Evolutionary conservation across 2,888 invertebrate species (phyloP), one percentile per base, ranked within the genome.

Genomic region (Drepanosiphum platanoidis): DNA sequence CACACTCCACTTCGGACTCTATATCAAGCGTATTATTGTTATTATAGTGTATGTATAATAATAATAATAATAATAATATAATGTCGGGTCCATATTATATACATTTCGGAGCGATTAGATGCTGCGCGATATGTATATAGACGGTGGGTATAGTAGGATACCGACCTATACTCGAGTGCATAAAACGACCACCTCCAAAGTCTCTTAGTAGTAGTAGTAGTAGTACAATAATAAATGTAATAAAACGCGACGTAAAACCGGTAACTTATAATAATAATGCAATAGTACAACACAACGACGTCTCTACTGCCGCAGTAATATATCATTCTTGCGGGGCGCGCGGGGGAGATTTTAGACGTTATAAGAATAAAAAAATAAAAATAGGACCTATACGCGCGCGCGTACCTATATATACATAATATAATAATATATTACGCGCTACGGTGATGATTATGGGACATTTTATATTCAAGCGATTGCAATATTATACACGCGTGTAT

Each of bases 391-490:
- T 61, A 58, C 5, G 5, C 22, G n/a, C 22, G n/a, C 1, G 3
- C 5, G n/a, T 58, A 22, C 22, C 52, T 18, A 39, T 46, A 46
- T 52, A 52, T 46, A 22, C 22, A 22, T 52, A 9, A 9, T 46
- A 5, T 22, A 52, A 52, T 22, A 52, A 18, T 3, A 13, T 42
- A 52, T n/a, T n/a, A 52, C 9, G 13, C 34, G 5, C 0, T 8
- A 15, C n/a, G n/a, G 0, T 27, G 58, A 75, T 27, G 58, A 68
- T 36, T 75, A 58, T 58, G 58, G 1, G 36, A 75, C 36, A 61
- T 75, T 75, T 61, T 75, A n/a, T 36, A 27, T 75, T 58, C 52
- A 27, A 34, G 9, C 75, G 58, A 75, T 75, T n/a, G 7, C 75
- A n/a, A 34, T 52, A 34, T 2, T 27, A 61, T n/a, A 61, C 1